Percentiles rank a stretch among this genome's conserved stretches.
Conservation (phyloP, 2,797 vertebrate species). For the Falco biarmicus region DNA sequence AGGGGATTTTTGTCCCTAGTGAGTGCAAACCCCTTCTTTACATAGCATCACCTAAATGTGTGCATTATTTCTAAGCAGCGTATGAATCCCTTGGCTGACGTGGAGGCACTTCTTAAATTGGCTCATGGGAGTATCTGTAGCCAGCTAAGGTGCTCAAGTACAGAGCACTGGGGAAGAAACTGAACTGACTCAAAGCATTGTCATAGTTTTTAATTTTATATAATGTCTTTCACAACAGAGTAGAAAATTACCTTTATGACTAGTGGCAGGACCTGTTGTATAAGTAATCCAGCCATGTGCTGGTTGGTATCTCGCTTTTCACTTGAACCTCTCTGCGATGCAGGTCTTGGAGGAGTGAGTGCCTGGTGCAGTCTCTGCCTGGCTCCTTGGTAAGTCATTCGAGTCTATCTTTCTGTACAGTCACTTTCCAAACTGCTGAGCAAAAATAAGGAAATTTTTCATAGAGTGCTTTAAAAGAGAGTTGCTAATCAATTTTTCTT, state of each 20-base stretch:
- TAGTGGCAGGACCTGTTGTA: constrained; percentile 65
- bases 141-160: constrained; percentile 47
- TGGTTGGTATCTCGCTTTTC: constrained; percentile 47
- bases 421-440: constrained; percentile 50
- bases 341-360: constrained; percentile 52
- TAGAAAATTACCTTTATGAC: constrained; percentile 67
- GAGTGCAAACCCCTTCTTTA: constrained; percentile 8
- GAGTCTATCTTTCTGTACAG: constrained; percentile 33
- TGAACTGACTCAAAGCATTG: constrained; percentile 53
- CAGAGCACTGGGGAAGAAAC: constrained; percentile 42
- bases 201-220: constrained; percentile 53
- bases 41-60: constrained; percentile 33
- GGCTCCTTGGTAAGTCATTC: constrained; percentile 59
- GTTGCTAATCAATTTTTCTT: constrained; percentile 93
- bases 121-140: not conserved
- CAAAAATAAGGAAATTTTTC: constrained; percentile 63
- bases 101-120: constrained; percentile 40
- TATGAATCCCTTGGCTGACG: constrained; percentile 43
- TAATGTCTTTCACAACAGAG: constrained; percentile 43
- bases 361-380: constrained; percentile 10
- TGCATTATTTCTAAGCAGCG: constrained; percentile 37
- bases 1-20: constrained; percentile 19
- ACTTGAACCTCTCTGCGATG: constrained; percentile 36
- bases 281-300: constrained; percentile 16
- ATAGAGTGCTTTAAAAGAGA: constrained; percentile 83